These are phyloP conservation scores for Patella pellucida DNA, from an alignment of 2,888 invertebrate genomes.

Conservation along the genomic window DNA sequence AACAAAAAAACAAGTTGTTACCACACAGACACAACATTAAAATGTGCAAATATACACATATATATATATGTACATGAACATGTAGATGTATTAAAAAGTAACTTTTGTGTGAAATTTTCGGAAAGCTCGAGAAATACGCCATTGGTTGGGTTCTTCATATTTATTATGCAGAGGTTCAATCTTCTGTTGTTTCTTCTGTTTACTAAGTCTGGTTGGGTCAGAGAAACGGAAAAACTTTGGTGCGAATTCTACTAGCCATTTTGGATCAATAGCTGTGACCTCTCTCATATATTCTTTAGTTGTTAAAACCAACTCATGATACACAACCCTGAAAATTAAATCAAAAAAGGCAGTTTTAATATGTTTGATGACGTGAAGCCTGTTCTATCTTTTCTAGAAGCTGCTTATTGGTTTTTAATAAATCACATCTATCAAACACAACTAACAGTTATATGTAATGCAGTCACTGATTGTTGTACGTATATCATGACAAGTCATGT, in stretches of 20 bases:
- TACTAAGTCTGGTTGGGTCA: conserved; percentile 97
- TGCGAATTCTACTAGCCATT: conserved; percentile 98
- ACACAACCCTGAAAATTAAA: conserved; percentile 84
- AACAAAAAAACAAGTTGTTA: no score
- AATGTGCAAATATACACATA: no score
- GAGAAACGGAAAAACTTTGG: conserved; percentile 99
- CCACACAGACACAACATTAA: no score
- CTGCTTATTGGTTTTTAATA: no score
- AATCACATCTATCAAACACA: no score
- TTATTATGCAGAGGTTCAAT: conserved; percentile 98
- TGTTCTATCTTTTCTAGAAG: no score
- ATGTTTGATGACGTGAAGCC: no score
- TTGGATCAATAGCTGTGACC: conserved; percentile 76
- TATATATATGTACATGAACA: no score
- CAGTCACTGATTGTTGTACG: no score
- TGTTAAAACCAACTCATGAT: conserved; percentile 98
- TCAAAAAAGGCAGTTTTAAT: neutral
- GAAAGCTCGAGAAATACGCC: conserved; percentile 88
- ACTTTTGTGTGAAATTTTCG: conserved; percentile 71
- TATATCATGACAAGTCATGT: no score
- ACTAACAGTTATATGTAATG: no score
- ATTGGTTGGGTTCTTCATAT: conserved; percentile 98
- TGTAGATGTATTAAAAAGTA: conserved; percentile 52
- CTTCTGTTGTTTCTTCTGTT: conserved; percentile 98
- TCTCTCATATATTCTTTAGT: conserved; percentile 99